Evolutionary conservation across 2,113 vertebrate genomes (phyloP).

Genomic region (Cairina moschata): DNA sequence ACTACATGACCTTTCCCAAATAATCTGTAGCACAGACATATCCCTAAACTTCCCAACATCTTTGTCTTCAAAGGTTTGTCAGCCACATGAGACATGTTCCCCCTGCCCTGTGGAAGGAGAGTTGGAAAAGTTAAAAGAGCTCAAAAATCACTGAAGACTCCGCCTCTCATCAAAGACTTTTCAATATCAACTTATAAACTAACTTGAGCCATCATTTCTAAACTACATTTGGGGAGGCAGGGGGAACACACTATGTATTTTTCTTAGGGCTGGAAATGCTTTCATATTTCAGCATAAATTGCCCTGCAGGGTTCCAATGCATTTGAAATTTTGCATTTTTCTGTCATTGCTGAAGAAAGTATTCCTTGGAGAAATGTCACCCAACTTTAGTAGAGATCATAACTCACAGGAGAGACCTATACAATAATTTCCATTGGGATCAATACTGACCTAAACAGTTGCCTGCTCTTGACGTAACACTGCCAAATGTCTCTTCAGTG

Average conservation of each 20-base stretch:
- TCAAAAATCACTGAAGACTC: background rate
- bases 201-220: background rate
- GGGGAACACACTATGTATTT: background rate
- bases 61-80: background rate
- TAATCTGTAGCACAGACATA: background rate
- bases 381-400: slow-evolving; percentile 30
- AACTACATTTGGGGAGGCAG: background rate
- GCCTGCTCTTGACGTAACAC: background rate
- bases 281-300: slow-evolving; percentile 22
- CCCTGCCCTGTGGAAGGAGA: background rate
- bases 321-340: background rate
- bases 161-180: background rate
- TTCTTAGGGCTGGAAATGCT: background rate
- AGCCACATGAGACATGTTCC: background rate
- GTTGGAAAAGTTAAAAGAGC: background rate
- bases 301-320: background rate
- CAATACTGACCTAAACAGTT: slow-evolving; percentile 14
- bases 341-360: slow-evolving; percentile 1
- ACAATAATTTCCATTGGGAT: slow-evolving; percentile 48
- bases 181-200: background rate
- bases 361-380: slow-evolving; percentile 46
- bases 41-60: background rate
- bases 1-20: background rate
- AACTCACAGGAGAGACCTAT: slow-evolving; percentile 22
- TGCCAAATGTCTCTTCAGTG: background rate